A percentile compares a stretch with the other conserved stretches of the same genome.
These are phyloP conservation scores for Resseliella maxima DNA, from an alignment of 2,888 invertebrate genomes.

Conservation along the genomic window DNA sequence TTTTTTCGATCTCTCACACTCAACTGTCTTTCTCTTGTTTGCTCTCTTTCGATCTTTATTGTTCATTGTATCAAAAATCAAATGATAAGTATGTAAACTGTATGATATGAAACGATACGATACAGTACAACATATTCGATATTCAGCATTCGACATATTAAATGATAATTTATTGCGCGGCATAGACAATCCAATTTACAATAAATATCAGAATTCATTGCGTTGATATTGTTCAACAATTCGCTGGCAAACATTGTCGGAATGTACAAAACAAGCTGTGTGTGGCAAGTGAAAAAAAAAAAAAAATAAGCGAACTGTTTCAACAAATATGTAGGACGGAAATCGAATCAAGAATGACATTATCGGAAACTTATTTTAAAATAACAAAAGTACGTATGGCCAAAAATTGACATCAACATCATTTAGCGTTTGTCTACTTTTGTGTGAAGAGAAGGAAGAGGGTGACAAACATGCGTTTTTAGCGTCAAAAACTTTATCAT, in stretches of 20 bases:
- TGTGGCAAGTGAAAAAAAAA: not conserved
- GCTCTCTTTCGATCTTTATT: too few species aligned
- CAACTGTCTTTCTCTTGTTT: too few species aligned
- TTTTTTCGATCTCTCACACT: too few species aligned
- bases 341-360: not conserved
- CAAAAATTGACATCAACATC: not conserved
- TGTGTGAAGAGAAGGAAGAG: not conserved
- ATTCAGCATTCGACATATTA: constrained; percentile 19
- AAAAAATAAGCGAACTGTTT: too few species aligned
- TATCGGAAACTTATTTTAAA: not conserved
- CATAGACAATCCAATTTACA: constrained; percentile 42
- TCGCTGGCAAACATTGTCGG: not conserved
- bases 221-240: not conserved
- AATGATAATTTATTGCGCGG: constrained; percentile 12
- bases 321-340: not conserved
- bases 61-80: too few species aligned
- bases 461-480: not conserved
- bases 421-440: not conserved
- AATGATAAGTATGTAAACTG: constrained; percentile 10
- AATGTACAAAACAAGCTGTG: not conserved
- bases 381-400: not conserved
- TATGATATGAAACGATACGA: not conserved
- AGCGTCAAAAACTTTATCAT: not conserved
- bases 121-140: not conserved
- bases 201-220: constrained; percentile 27